Base-by-base conservation (phyloP, 2,888 invertebrate species). In the Sphecodes monilicornis region DNA sequence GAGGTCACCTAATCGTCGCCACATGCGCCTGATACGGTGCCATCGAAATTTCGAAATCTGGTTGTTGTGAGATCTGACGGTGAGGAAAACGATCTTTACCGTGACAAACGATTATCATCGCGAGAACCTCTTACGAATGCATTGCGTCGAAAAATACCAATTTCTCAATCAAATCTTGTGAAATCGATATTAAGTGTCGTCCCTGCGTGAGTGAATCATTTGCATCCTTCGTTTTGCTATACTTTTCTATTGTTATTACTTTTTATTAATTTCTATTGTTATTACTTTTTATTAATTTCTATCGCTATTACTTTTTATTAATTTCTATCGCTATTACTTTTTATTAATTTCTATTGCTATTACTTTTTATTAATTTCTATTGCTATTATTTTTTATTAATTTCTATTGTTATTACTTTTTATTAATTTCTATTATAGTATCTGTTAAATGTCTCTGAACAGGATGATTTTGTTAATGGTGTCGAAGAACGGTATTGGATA, bases 1-100 rank as follows among this genome's bases (percentile, higher is more conserved):
- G 68, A 71, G 72, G 70, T 36, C 60, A 57, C 79, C 73, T 64
- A 85, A 84, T 32, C 70, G 69, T 78, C 79, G 78, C 92, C 93
- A 91, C 92, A 94, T 94, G 94, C 90, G 92, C 89, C 91, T 94
- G 86, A 93, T 92, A 92, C 93, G 94, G 91, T 93, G 92, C 82
- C 91, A 94, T 85, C 91, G 94, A 70, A 94, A 94, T 90, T 94
- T 94, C 80, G 94, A 94, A 86, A 94, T 94, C 89, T 94, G 94
- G 94, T 90, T 94, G 68, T 90, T 94, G 92, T 94, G 93, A 93
- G 85, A 29, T 41, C 50, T 64, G 57, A 72, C 74, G 86, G 86
- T 86, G 76, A 86, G 85, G 57, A 11, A 26, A 41, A 16, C 43
- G n/a, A 54, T 41, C 26, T 16, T n/a, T 1, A 1, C 6, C 1